Conservation (phyloP, 2,797 vertebrate genomes). For the Sorex maritimensis region DNA sequence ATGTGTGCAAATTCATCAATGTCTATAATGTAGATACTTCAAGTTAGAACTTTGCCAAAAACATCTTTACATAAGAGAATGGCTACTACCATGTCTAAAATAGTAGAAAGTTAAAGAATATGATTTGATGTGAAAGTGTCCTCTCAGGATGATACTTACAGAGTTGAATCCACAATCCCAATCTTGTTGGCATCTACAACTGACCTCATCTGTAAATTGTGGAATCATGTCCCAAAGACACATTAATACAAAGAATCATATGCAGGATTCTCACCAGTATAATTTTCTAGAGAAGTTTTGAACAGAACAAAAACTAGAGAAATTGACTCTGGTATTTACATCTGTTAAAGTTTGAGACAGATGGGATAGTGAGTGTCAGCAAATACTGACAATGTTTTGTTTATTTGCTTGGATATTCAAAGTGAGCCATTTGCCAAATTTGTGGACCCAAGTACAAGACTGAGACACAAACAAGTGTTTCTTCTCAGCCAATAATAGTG, state of each 20-base stretch:
- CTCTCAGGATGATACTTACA: not conserved
- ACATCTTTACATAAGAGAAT: not conserved
- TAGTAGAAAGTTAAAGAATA: not conserved
- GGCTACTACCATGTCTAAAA: not conserved
- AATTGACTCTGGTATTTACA: conserved; percentile 55
- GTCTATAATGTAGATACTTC: conserved; percentile 2
- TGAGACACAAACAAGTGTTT: conserved; percentile 75
- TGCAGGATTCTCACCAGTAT: not conserved
- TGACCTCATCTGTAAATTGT: not conserved
- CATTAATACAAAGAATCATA: conserved; percentile 41
- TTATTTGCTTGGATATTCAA: conserved; percentile 79
- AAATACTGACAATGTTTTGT: conserved; percentile 79
- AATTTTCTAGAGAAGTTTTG: conserved; percentile 52
- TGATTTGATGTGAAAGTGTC: not conserved
- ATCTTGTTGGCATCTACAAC: conserved; percentile 26
- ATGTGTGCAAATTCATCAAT: not conserved
- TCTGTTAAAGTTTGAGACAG: conserved; percentile 68
- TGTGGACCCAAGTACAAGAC: conserved; percentile 62
- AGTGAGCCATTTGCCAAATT: conserved; percentile 73
- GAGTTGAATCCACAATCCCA: not conserved
- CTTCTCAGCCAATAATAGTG: conserved; percentile 82
- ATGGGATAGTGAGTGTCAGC: conserved; percentile 60
- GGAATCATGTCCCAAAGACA: not conserved
- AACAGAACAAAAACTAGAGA: conserved; percentile 47
- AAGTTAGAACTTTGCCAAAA: conserved; percentile 17